Percentiles rank a stretch among this genome's conserved stretches.
Conservation (phyloP, 2,888 invertebrate species). For the Gryllus longicercus region DNA sequence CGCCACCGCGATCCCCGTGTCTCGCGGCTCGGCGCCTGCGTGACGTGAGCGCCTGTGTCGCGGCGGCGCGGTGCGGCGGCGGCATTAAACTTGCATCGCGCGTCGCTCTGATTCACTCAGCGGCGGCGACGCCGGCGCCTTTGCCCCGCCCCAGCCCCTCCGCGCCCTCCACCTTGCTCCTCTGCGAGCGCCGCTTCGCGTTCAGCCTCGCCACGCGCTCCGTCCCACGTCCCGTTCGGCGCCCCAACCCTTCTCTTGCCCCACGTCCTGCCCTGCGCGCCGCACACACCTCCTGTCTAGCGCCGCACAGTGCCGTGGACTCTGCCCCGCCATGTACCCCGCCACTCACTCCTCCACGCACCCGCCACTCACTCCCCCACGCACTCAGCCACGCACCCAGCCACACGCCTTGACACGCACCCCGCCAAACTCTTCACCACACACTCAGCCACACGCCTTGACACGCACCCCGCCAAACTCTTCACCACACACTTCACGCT, state of each 20-base stretch:
- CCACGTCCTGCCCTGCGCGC: background rate
- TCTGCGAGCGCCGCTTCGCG: too few relatives aligned
- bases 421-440: too few relatives aligned
- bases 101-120: conserved; percentile 17
- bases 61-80: background rate
- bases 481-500: too few relatives aligned
- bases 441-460: too few relatives aligned
- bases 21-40: background rate
- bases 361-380: too few relatives aligned
- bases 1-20: background rate
- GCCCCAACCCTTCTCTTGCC: background rate
- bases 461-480: too few relatives aligned
- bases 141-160: too few relatives aligned
- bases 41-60: background rate
- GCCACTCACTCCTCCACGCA: background rate
- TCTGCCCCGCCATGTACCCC: background rate
- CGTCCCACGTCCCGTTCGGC: too few relatives aligned
- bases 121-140: background rate
- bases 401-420: background rate
- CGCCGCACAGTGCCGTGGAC: background rate
- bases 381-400: background rate
- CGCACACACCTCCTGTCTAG: background rate
- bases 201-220: too few relatives aligned
- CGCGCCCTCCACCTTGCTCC: too few relatives aligned
- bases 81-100: conserved; percentile 4